Percentiles rank a stretch among this genome's conserved stretches.
Evolutionary conservation across 1,140 invertebrate genomes (phyloP).

Genomic region (Drosophila truncata): DNA sequence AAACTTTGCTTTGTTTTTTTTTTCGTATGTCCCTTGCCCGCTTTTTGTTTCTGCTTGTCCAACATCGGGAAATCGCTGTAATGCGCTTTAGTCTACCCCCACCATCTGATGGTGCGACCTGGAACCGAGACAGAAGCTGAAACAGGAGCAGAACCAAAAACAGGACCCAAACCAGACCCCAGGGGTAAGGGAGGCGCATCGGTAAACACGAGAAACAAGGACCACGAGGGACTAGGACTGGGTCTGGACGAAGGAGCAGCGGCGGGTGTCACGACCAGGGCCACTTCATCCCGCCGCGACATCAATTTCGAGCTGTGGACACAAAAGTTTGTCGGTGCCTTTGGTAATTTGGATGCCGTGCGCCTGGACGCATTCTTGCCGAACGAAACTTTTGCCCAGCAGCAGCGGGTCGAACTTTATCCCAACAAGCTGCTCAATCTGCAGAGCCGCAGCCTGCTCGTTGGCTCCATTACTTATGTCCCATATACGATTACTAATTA

Average conservation of each 20-base stretch:
- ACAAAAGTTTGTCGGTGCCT: conserved; percentile 83
- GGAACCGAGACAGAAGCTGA: conserved; percentile 12
- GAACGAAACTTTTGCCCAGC: conserved; percentile 76
- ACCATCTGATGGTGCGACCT: conserved; percentile 79
- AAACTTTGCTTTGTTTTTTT: conserved; percentile 2
- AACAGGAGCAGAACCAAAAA: conserved; percentile 15
- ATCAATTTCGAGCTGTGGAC: conserved; percentile 84
- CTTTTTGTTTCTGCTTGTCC: conserved; percentile 46
- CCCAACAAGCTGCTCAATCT: conserved; percentile 83
- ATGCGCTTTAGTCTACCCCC: conserved; percentile 78
- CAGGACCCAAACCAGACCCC: conserved; percentile 9
- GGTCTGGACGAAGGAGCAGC: not conserved
- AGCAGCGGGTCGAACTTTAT: conserved; percentile 76
- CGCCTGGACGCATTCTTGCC: conserved; percentile 78
- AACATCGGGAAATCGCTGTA: conserved; percentile 58
- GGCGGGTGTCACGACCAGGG: conserved; percentile 3
- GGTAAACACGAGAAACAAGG: conserved; percentile 39
- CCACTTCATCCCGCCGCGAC: conserved; percentile 64
- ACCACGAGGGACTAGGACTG: not conserved
- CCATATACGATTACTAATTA: conserved; percentile 85
- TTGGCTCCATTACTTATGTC: conserved; percentile 82
- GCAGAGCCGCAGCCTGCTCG: conserved; percentile 63
- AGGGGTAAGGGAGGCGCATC: conserved; percentile 23
- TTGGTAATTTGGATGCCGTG: conserved; percentile 81
- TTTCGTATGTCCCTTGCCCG: not conserved